Evolutionary conservation across 2,797 vertebrate species (phyloP).

Genomic region (Helicolenus hilgendorfi): DNA sequence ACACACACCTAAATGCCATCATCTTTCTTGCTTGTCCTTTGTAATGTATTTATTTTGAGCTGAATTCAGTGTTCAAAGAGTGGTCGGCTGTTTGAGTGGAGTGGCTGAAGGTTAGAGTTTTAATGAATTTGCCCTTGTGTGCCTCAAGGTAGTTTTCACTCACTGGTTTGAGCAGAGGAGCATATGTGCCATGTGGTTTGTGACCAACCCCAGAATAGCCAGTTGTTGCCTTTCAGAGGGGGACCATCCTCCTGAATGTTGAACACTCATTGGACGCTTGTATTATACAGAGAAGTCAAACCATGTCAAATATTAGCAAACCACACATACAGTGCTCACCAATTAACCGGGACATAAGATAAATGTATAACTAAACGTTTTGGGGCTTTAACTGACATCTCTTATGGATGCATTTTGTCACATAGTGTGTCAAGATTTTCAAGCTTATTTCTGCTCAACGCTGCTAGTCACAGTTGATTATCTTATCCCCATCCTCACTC

Average conservation of each 20-base stretch:
- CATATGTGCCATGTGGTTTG: constrained; percentile 33
- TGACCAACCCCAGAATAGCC: constrained; percentile 25
- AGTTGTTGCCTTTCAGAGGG: not conserved
- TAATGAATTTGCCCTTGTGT: not conserved
- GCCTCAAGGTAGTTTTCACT: not conserved
- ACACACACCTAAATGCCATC: not conserved
- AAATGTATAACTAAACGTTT: not conserved
- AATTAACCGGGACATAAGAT: not conserved
- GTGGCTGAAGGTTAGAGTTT: not conserved
- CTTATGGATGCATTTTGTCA: not conserved
- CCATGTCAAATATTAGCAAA: constrained; percentile 56
- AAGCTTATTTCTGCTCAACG: not conserved
- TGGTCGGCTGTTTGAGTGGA: not conserved
- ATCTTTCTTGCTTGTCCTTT: not conserved
- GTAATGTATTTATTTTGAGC: not conserved
- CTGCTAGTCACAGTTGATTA: not conserved
- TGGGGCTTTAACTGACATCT: not conserved
- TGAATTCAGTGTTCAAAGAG: not conserved
- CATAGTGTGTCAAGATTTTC: not conserved
- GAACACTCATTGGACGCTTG: not conserved
- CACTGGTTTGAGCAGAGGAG: constrained; percentile 18
- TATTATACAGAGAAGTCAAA: not conserved
- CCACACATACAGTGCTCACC: not conserved
- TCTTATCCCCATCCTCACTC: not conserved
- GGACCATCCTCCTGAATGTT: not conserved